Percentiles rank a stretch among this genome's conserved stretches.
These are phyloP conservation scores for Meiosimyza platycephala DNA, from an alignment of 2,888 invertebrate species.

Conservation along the genomic window DNA sequence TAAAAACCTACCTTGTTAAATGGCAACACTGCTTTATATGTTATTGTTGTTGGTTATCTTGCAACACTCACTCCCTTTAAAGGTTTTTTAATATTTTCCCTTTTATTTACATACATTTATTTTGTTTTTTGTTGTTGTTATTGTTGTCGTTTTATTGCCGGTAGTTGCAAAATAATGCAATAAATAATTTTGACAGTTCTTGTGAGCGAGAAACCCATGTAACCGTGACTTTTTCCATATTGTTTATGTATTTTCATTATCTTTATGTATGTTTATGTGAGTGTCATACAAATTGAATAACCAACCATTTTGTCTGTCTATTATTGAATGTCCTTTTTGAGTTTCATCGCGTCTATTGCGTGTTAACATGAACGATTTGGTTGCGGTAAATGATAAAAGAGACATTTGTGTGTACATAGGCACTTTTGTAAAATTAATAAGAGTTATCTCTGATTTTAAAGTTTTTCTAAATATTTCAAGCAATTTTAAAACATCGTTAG, in stretches of 20 bases:
- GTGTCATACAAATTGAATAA: slow-evolving; percentile 32
- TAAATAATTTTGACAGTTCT: slow-evolving; percentile 55
- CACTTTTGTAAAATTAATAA: no score
- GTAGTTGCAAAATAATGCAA: slow-evolving; percentile 49
- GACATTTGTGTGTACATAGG: no score
- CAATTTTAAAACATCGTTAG: no score
- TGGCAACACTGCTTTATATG: not conserved
- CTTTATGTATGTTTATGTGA: not conserved
- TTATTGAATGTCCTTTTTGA: not conserved
- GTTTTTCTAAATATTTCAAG: no score
- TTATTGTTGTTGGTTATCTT: slow-evolving; percentile 3
- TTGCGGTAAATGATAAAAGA: slow-evolving; percentile 7
- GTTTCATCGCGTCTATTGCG: slow-evolving; percentile 3
- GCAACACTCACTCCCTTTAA: slow-evolving; percentile 21
- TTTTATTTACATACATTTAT: slow-evolving; percentile 10
- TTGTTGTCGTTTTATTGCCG: slow-evolving; percentile 29
- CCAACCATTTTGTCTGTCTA: slow-evolving; percentile 32
- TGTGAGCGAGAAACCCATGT: slow-evolving; percentile 22
- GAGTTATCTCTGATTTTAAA: no score
- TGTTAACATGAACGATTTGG: slow-evolving; percentile 35
- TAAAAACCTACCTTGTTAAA: no score
- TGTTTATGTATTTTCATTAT: slow-evolving; percentile 21
- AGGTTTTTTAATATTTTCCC: slow-evolving; percentile 8
- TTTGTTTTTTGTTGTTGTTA: slow-evolving; percentile 23
- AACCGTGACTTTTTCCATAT: slow-evolving; percentile 24